Evolutionary conservation across 2,888 invertebrate genomes (phyloP), one percentile per base, ranked within the genome.

Genomic region (Hemithea aestivaria): DNA sequence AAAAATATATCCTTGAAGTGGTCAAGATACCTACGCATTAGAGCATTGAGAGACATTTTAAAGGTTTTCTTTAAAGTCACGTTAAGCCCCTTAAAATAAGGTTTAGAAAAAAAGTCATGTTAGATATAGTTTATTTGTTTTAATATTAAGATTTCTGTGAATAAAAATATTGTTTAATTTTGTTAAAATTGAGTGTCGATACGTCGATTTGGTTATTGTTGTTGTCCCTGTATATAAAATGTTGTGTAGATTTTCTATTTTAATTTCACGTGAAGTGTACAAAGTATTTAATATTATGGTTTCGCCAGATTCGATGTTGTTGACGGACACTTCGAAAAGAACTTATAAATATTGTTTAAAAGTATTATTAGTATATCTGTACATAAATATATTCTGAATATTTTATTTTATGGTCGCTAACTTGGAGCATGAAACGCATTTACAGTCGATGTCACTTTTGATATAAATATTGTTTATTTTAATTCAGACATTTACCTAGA

Each of bases 341-440:
- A 71, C 66, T 66, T 84, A 83, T 85, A 83, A 81, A 83, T 84
- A 83, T 83, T 81, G 78, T 83, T 84, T 83, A 73, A 81, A 83
- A 84, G 84, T 85, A 84, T 85, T 85, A 84, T 78, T 85, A 85
- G 84, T 73, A 72, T 81, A 84, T 71, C 55, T 84, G 83, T 82
- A 82, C 56, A 82, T 85, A 85, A 72, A 74, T 74, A 75, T 77
- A 77, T 50, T 71, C 69, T 67, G 62, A 73, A 69, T 75, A 71
- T 69, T 66, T 72, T 72, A 60, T 73, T 62, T 61, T 70, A 58
- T 65, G 59, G 63, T 62, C 58, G 56, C 56, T 58, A 54, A 56
- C 51, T 56, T 53, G 28, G 28, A 23, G 10, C 31, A 37, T 22
- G 22, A 42, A 27, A 36, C 22, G 45, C 43, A 48, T 46, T 51